A percentile compares a stretch with the other conserved stretches of the same genome.
Conservation (phyloP, 2,797 vertebrate species). For the Artibeus jamaicensis region DNA sequence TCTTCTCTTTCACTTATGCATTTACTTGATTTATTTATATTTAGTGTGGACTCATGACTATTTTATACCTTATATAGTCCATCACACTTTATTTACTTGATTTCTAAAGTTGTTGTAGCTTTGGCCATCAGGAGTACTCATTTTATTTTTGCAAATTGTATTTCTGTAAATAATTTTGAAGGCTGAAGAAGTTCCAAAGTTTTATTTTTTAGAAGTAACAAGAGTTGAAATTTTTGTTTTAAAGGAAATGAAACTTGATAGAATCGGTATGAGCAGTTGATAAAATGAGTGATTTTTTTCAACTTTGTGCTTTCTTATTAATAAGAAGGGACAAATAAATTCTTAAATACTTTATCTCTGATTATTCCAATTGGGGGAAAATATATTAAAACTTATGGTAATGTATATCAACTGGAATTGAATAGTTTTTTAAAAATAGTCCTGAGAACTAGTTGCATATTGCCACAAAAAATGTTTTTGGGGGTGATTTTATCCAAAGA, state of each 20-base stretch:
- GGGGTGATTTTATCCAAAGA: neutral
- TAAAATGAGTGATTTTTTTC: neutral
- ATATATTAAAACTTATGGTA: neutral
- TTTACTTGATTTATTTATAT: neutral
- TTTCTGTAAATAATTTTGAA: neutral
- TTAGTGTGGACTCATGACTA: neutral
- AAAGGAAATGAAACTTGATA: too few species aligned
- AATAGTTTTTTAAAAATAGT: neutral
- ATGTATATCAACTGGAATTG: neutral
- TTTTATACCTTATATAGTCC: neutral
- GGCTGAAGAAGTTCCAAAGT: neutral
- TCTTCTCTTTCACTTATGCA: neutral
- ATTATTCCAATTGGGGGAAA: neutral
- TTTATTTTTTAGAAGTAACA: constrained; percentile 15
- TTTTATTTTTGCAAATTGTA: neutral
- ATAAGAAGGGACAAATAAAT: neutral
- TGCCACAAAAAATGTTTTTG: neutral
- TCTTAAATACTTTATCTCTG: neutral
- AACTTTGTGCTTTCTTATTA: neutral
- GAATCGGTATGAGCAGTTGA: neutral
- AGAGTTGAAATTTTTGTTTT: neutral
- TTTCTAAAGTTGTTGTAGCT: neutral
- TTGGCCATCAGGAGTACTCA: neutral
- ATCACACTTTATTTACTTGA: neutral
- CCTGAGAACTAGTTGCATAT: neutral